Evolutionary conservation across 2,888 invertebrate genomes (phyloP), one percentile per base, ranked within the genome.

Genomic region (Coleophora flavipennella): DNA sequence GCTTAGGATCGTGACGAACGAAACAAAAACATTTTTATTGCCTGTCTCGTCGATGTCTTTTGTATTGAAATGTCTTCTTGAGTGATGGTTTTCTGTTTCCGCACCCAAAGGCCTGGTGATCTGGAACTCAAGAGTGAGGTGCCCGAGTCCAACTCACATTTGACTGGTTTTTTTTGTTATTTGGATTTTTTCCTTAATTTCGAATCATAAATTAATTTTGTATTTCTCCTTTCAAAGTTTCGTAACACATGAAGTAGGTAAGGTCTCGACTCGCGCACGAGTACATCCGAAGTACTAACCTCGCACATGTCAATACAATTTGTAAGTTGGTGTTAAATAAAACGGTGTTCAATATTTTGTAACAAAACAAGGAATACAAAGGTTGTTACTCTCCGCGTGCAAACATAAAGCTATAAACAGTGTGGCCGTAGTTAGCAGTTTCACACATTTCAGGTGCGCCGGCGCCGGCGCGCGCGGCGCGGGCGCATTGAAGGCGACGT

Each of bases 311-410:
- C 71, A 74, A 75, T 70, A 69, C 68, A 80, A 81, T 83, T 84
- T 79, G 81, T 71, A 69, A 61, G 71, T 66, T 65, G 55, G 79
- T 81, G 83, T 78, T 84, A 83, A 84, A 81, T 77, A 79, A 80
- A 83, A 81, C 83, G 75, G 81, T 78, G 78, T 78, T 78, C 79
- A 80, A 83, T 83, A 81, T 84, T 81, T 83, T 81, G 81, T 83
- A 77, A 83, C 81, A 81, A 79, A 80, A 81, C 80, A 80, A 75
- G 79, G 73, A 73, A 81, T 63, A 80, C 76, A 79, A 80, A 84
- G 83, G 75, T 78, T 81, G 67, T 80, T 83, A 80, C 81, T 73
- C 83, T 78, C 80, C 57, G 49, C 59, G 63, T 50, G 73, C 67
- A 78, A 79, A 81, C 73, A 83, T 46, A 46, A 55, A 55, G 55